Conservation (phyloP, 1,140 invertebrate species). For the Halotydeus destructor region DNA sequence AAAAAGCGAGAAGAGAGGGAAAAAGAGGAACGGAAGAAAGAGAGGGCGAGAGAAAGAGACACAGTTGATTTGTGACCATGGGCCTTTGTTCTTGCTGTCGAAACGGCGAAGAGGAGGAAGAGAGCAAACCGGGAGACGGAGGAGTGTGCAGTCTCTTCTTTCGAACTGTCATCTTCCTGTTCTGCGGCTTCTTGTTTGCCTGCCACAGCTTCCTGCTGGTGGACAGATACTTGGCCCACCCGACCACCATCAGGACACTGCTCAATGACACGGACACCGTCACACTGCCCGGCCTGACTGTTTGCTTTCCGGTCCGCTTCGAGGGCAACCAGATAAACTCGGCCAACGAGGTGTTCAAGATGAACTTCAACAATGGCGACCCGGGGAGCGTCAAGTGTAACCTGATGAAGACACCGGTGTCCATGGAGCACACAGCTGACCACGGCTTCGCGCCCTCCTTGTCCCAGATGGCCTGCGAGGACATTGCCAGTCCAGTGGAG, state of each 20-base stretch:
- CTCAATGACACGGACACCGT: background rate
- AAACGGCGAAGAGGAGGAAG: too few relatives aligned
- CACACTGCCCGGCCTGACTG: background rate
- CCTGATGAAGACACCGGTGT: too few relatives aligned
- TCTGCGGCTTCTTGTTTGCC: background rate
- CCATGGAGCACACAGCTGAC: too few relatives aligned
- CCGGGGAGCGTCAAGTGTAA: background rate
- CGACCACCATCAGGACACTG: background rate
- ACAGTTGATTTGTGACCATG: too few relatives aligned
- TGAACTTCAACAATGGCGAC: background rate
- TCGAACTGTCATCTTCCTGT: background rate
- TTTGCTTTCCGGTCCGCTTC: background rate
- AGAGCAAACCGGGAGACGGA: too few relatives aligned
- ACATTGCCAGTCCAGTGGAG: background rate
- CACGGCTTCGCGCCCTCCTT: background rate
- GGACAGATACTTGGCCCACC: background rate
- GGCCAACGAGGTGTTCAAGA: constrained; percentile 1
- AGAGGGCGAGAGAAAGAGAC: too few relatives aligned
- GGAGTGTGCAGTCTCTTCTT: too few relatives aligned
- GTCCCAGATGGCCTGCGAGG: background rate
- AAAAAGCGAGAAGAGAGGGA: too few relatives aligned
- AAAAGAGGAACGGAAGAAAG: too few relatives aligned
- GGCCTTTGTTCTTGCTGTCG: too few relatives aligned
- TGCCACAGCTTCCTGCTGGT: background rate
- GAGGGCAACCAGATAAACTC: background rate